Percentiles rank a stretch among this genome's conserved stretches.
Conservation (phyloP, 2,797 vertebrate genomes). For the Chelon auratus region DNA sequence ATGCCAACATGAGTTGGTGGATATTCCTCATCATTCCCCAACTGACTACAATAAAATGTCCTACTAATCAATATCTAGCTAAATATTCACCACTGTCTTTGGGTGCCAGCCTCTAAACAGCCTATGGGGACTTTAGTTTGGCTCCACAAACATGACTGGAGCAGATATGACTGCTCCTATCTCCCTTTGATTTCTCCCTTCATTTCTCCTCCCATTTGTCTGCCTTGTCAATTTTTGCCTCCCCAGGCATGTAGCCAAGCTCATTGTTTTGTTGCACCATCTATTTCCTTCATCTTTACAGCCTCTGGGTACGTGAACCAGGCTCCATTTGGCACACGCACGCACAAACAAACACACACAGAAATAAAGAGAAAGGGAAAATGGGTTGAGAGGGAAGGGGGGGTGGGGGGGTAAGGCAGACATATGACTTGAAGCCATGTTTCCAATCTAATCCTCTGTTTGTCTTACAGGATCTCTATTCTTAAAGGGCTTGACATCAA, state of each 20-base stretch:
- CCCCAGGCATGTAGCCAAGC: constrained; percentile 56
- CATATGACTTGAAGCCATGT: constrained; percentile 70
- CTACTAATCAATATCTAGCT: constrained; percentile 20
- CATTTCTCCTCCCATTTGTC: constrained; percentile 66
- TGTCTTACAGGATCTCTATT: constrained; percentile 77
- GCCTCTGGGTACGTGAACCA: constrained; percentile 60
- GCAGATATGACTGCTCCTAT: constrained; percentile 55
- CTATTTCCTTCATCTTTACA: constrained; percentile 66
- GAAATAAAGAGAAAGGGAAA: constrained; percentile 46
- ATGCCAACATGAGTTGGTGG: background rate
- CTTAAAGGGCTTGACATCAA: constrained; percentile 79
- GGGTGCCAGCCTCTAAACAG: constrained; percentile 41
- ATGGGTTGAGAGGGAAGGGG: constrained; percentile 29
- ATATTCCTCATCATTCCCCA: constrained; percentile 11
- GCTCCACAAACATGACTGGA: constrained; percentile 56
- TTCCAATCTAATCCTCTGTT: constrained; percentile 82
- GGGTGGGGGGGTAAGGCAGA: constrained; percentile 60
- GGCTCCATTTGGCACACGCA: constrained; percentile 44
- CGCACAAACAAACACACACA: background rate
- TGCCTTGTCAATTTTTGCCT: constrained; percentile 65
- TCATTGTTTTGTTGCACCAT: constrained; percentile 71
- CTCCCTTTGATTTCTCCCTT: constrained; percentile 60
- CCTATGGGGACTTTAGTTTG: constrained; percentile 44
- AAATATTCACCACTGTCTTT: constrained; percentile 43
- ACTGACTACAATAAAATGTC: background rate